Evolutionary conservation across 1,140 invertebrate species (phyloP), one percentile per base, ranked within the genome.

Genomic region (Drosophila pectinifera): DNA sequence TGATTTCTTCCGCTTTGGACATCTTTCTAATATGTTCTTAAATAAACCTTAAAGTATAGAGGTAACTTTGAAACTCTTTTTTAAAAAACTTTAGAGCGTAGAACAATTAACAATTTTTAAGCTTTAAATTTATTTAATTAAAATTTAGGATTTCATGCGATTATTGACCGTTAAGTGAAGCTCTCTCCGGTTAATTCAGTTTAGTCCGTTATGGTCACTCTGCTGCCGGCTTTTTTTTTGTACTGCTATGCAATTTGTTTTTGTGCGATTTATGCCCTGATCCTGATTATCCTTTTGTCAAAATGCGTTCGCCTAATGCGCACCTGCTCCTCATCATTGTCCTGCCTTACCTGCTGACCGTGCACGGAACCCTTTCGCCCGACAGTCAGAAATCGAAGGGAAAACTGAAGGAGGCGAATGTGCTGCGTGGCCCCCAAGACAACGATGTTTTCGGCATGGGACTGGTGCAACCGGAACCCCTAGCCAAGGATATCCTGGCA

Each of bases 401-500:
- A 20, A 93, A 92, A 26, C 83, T 59, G 5, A 92, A 92, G 36
- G 90, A 85, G 13, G 92, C 57, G 90, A 91, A 81, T 90, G 80
- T 93, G 26, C 92, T 94, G 91, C 93, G 94, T 89, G 96, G 96
- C 26, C 94, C 95, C 0, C 92, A 95, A 39, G 93, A 95, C 70
- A 93, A 94, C 63, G 95, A 94, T 92, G 96, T 97, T 16, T 93
- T 95, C 56, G 93, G 95, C 48, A 93, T 96, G 84, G 94, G 94
- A 73, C 93, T 98, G 58, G 94, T 98, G 0, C 93, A 93, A 5
- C 93, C 95, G 79, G 93, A 94, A 49, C 93, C 95, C 2, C 94
- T 94, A 77, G 92, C 93, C 13, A 94, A 94, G 82, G 96, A 97
- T 73, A 97, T 98, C 65, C 75, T 98, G 56, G 93, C 94, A 59